phyloP scores from a whole-genome alignment of 1,140 invertebrate species.

The Carposina sasakii region DNA sequence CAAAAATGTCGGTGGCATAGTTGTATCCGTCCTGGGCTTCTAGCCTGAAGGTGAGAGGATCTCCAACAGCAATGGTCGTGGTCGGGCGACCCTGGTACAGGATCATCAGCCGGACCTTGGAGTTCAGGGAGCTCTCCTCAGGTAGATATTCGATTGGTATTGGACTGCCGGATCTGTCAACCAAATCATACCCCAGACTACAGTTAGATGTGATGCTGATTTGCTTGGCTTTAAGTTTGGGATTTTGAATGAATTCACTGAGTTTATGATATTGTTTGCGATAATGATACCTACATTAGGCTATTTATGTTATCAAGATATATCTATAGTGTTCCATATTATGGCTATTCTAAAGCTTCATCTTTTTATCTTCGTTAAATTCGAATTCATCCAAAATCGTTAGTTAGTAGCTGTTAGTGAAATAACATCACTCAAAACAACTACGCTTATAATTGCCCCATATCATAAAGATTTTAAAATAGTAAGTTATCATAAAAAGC shows the following conservation, averaged over 20 bases:
- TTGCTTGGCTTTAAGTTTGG: constrained; percentile 12
- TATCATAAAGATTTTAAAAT: too few relatives aligned
- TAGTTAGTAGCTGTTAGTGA: constrained; percentile 71
- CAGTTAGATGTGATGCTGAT: constrained; percentile 55
- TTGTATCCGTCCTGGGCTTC: constrained; percentile 93
- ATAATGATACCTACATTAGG: not conserved
- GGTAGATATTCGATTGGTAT: constrained; percentile 93
- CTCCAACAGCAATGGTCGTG: constrained; percentile 94
- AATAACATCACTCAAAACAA: constrained; percentile 60
- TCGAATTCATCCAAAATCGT: constrained; percentile 61
- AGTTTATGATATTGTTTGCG: too few relatives aligned
- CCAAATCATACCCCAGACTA: constrained; percentile 57
- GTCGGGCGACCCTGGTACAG: constrained; percentile 92
- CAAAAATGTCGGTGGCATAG: constrained; percentile 91
- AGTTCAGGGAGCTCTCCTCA: constrained; percentile 91
- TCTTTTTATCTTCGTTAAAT: not conserved
- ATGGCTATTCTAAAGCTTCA: not conserved
- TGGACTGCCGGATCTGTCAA: constrained; percentile 86
- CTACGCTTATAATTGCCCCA: constrained; percentile 6
- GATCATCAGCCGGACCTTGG: constrained; percentile 87
- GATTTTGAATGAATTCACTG: constrained; percentile 64
- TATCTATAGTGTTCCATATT: not conserved
- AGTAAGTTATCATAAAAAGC: too few relatives aligned
- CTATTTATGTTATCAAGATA: too few relatives aligned
- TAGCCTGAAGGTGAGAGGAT: constrained; percentile 90